Percentiles rank a stretch among this genome's conserved stretches.
phyloP scores from a whole-genome alignment of 2,113 vertebrate genomes.

The Genyomyrus donnyi region DNA sequence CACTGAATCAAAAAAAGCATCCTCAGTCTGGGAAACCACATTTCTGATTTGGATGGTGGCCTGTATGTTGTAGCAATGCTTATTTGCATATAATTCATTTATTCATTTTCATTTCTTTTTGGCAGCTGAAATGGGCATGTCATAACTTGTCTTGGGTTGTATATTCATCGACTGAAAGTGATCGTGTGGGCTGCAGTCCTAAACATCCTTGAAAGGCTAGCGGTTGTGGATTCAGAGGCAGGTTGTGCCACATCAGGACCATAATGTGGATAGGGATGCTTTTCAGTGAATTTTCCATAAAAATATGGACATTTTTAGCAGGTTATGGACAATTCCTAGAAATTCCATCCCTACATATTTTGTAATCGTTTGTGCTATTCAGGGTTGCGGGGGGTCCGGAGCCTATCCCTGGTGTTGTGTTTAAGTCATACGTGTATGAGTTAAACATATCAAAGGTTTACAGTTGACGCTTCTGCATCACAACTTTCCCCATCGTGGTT shows the following conservation, averaged over 20 bases:
- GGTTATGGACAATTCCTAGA: background rate
- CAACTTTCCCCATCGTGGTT: background rate
- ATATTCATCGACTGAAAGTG: background rate
- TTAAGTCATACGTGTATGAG: background rate
- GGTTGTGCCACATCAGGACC: background rate
- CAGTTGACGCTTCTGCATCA: background rate
- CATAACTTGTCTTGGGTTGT: background rate
- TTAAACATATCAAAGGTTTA: background rate
- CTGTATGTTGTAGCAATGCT: background rate
- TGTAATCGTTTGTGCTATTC: background rate
- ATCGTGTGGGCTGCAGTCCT: background rate
- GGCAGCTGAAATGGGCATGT: background rate
- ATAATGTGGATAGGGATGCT: background rate
- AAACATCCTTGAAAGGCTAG: background rate
- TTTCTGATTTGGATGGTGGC: background rate
- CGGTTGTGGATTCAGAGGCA: background rate
- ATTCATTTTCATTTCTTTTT: background rate
- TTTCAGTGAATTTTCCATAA: background rate
- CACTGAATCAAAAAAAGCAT: background rate
- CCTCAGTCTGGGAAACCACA: background rate
- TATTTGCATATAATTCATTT: slow-evolving; percentile 2
- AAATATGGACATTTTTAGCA: background rate
- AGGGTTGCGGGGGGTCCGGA: background rate
- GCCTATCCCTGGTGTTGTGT: background rate
- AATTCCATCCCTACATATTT: background rate